Conservation (phyloP, 2,888 invertebrate species). For the Drosophila fulvimacula region DNA sequence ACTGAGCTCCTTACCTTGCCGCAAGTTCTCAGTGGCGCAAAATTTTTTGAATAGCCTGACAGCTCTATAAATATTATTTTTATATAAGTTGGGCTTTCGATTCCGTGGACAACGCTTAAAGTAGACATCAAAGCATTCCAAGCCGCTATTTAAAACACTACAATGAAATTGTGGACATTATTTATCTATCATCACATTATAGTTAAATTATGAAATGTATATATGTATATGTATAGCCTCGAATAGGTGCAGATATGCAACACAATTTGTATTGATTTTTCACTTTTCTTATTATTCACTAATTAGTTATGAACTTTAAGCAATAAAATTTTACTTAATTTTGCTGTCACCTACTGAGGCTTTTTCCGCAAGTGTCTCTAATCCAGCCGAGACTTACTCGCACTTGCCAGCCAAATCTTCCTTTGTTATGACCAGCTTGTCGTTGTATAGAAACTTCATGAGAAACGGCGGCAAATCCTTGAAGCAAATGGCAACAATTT, state of each 20-base stretch:
- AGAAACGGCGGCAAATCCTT: slow-evolving; percentile 82
- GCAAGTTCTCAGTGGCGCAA: slow-evolving; percentile 82
- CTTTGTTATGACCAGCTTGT: slow-evolving; percentile 81
- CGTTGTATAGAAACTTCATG: slow-evolving; percentile 81
- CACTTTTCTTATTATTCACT: slow-evolving; percentile 4
- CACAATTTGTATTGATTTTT: slow-evolving; percentile 2
- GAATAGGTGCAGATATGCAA: neutral
- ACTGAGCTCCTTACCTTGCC: slow-evolving; percentile 69
- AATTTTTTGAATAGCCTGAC: slow-evolving; percentile 81
- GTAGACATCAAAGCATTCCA: slow-evolving; percentile 83
- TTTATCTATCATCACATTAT: too few relatives aligned
- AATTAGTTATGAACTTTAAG: neutral
- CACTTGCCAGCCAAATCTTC: slow-evolving; percentile 82
- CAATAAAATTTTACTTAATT: neutral
- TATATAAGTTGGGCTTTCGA: slow-evolving; percentile 72
- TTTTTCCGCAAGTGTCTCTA: slow-evolving; percentile 2
- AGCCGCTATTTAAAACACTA: slow-evolving; percentile 83
- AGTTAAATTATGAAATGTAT: neutral
- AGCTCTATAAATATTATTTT: slow-evolving; percentile 83
- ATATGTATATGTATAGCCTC: too few relatives aligned
- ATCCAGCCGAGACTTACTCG: slow-evolving; percentile 75
- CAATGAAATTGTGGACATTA: neutral
- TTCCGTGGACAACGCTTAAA: slow-evolving; percentile 80
- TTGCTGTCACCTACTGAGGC: slow-evolving; percentile 3
- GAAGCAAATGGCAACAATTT: slow-evolving; percentile 83